These are phyloP conservation scores for Lepilemur septentrionalis DNA, from an alignment of 2,797 vertebrate species.

Conservation along the genomic window DNA sequence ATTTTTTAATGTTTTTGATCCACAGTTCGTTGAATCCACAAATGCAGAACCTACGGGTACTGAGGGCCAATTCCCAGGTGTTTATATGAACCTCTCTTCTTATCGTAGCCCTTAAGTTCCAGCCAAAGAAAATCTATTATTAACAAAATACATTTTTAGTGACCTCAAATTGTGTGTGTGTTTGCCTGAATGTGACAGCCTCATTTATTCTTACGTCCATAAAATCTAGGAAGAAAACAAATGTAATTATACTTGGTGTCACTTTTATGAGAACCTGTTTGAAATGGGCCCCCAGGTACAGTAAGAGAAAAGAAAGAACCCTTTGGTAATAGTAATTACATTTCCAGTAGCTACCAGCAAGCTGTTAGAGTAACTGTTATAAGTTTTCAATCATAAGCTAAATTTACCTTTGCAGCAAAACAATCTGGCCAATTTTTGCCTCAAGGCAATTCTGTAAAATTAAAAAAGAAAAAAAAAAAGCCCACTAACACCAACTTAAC, in stretches of 20 bases:
- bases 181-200: background rate
- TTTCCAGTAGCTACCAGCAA: slow-evolving; percentile 36
- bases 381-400: slow-evolving; percentile 57
- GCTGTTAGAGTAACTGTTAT: background rate
- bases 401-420: slow-evolving; percentile 53
- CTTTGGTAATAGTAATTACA: slow-evolving; percentile 31
- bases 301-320: slow-evolving; percentile 40
- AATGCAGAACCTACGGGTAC: background rate
- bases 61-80: background rate
- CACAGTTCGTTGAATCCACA: background rate
- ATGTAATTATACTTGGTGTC: slow-evolving; percentile 2
- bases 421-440: slow-evolving; percentile 25
- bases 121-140: background rate
- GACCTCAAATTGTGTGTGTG: background rate
- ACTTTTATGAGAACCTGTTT: slow-evolving; percentile 53
- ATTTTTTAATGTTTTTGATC: background rate
- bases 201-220: slow-evolving; percentile 6
- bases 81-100: background rate
- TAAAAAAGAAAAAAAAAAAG: background rate
- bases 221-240: slow-evolving; percentile 22
- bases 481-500: slow-evolving; percentile 43
- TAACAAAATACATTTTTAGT: slow-evolving; percentile 19
- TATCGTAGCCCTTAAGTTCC: background rate
- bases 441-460: slow-evolving; percentile 56
- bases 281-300: slow-evolving; percentile 43